Evolutionary conservation across 2,888 invertebrate species (phyloP).

Genomic region (Spilarctia lutea): DNA sequence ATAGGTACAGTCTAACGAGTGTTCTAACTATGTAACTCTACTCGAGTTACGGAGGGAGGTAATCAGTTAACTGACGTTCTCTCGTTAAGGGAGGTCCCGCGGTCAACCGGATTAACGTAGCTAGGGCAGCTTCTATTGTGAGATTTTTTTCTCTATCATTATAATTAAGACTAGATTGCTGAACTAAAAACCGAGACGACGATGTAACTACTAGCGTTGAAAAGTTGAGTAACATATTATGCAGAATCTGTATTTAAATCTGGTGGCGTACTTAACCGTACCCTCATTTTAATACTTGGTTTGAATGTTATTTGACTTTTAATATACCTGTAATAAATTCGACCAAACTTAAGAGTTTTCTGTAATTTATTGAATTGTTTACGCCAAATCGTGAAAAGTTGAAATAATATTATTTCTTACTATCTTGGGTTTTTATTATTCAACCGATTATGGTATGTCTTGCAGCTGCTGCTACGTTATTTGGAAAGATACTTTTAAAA

Average conservation of each 20-base stretch:
- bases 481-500: neutral
- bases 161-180: constrained; percentile 31
- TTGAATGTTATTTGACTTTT: neutral
- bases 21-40: constrained; percentile 44
- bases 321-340: constrained; percentile 15
- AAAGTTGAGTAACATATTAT: neutral
- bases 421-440: neutral
- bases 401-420: neutral
- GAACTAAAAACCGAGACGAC: too few species aligned
- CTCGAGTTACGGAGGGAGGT: constrained; percentile 42
- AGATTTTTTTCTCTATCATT: constrained; percentile 31
- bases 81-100: constrained; percentile 52
- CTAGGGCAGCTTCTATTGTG: constrained; percentile 35
- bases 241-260: too few species aligned
- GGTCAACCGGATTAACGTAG: constrained; percentile 58
- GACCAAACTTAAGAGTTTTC: neutral
- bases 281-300: neutral
- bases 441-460: neutral
- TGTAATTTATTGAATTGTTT: neutral
- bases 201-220: neutral
- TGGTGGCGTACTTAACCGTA: neutral
- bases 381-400: neutral
- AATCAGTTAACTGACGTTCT: constrained; percentile 59
- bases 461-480: neutral
- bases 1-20: constrained; percentile 34